Conservation (phyloP, 2,797 vertebrate species). For the Galagoides demidoff region DNA sequence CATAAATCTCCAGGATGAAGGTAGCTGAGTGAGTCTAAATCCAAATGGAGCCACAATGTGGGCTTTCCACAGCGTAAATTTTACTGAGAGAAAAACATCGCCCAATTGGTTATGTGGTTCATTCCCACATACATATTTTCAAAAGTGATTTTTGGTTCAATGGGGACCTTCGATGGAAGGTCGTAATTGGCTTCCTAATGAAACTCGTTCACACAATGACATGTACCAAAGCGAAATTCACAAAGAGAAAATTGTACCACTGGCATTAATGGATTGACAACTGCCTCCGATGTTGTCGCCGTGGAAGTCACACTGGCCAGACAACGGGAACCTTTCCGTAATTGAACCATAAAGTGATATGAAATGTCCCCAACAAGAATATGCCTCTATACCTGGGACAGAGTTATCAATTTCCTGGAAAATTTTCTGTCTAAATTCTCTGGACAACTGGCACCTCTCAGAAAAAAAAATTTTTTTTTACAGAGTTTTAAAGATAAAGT, state of each 20-base stretch:
- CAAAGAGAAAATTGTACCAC: background rate
- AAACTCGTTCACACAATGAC: background rate
- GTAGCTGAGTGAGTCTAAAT: background rate
- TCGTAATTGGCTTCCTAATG: conserved; percentile 59
- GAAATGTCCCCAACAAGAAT: background rate
- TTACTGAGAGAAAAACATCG: conserved; percentile 1
- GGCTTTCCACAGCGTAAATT: background rate
- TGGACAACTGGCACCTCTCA: conserved; percentile 24
- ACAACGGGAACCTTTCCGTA: background rate
- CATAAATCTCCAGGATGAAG: conserved; percentile 1
- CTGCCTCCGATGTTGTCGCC: background rate
- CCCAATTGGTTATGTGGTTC: background rate
- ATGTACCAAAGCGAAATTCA: background rate
- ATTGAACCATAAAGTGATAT: conserved; percentile 37
- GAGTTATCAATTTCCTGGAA: background rate
- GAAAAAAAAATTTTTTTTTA: background rate
- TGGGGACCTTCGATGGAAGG: conserved; percentile 40
- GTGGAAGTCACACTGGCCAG: background rate
- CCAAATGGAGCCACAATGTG: conserved; percentile 10
- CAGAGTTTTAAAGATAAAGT: conserved; percentile 41
- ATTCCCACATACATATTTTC: conserved; percentile 30
- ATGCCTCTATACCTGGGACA: background rate
- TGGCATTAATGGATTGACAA: background rate
- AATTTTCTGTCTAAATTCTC: conserved; percentile 49
- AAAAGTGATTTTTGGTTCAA: conserved; percentile 44